phyloP scores from a whole-genome alignment of 2,113 vertebrate species.

The Pollimyrus isidori region DNA sequence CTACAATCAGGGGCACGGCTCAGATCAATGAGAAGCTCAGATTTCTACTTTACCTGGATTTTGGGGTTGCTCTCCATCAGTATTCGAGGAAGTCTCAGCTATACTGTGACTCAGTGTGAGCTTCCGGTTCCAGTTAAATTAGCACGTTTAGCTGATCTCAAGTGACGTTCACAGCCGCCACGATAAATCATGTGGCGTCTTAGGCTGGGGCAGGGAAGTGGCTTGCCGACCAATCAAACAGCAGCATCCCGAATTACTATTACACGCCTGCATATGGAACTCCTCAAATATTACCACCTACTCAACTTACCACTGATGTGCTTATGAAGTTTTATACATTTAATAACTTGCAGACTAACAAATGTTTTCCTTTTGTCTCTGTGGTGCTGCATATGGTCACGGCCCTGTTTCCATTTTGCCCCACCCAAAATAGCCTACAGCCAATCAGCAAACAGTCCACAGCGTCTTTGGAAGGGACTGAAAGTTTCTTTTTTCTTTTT shows the following conservation, averaged over 20 bases:
- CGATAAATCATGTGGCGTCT: not conserved
- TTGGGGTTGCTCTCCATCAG: not conserved
- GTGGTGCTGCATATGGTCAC: not conserved
- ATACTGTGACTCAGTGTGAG: not conserved
- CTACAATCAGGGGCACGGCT: not conserved
- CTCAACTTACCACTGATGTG: not conserved
- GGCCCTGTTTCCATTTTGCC: not conserved
- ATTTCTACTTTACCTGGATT: not conserved
- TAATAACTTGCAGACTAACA: not conserved
- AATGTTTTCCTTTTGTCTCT: not conserved
- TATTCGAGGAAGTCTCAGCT: not conserved
- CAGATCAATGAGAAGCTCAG: not conserved
- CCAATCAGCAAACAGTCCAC: not conserved
- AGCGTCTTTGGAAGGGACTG: not conserved
- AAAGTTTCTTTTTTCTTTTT: not conserved
- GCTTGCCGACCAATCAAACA: not conserved
- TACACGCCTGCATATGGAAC: not conserved
- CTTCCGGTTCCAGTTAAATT: not conserved
- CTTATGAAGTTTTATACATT: not conserved
- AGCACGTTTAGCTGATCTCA: not conserved
- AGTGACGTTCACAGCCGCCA: not conserved
- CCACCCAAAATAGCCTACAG: not conserved
- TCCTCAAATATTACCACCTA: not conserved
- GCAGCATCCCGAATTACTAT: not conserved
- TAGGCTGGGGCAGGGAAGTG: not conserved